Evolutionary conservation across 1,140 invertebrate genomes (phyloP).

Genomic region (Aradophagus sp.): DNA sequence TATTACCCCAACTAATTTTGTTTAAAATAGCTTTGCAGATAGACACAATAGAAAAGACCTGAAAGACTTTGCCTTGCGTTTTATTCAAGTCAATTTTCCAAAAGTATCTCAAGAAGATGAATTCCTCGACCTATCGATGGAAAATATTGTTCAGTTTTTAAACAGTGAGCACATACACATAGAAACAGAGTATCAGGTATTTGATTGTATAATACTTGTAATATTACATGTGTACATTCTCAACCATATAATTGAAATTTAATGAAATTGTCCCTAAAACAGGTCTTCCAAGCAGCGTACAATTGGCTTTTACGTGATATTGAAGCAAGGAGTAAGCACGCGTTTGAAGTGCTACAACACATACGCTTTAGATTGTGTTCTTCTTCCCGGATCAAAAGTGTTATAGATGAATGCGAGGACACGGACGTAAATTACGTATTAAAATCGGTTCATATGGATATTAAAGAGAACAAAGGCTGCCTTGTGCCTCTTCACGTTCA

Average conservation of each 20-base stretch:
- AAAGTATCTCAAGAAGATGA: conserved; percentile 89
- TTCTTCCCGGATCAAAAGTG: conserved; percentile 85
- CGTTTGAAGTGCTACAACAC: conserved; percentile 90
- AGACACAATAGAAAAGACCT: conserved; percentile 90
- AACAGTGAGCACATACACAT: conserved; percentile 92
- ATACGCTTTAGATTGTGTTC: conserved; percentile 91
- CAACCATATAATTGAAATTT: too few species aligned
- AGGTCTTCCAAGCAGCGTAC: conserved; percentile 92
- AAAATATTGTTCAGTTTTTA: conserved; percentile 86
- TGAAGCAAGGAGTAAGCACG: conserved; percentile 84
- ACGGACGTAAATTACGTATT: conserved; percentile 87
- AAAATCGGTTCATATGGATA: conserved; percentile 87
- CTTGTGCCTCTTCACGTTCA: conserved; percentile 84
- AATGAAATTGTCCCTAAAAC: too few species aligned
- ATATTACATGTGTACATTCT: too few species aligned
- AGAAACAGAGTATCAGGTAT: conserved; percentile 91
- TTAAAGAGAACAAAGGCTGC: conserved; percentile 84
- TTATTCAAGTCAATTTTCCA: conserved; percentile 92
- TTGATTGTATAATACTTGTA: not conserved
- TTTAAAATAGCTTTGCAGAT: conserved; percentile 86
- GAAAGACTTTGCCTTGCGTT: conserved; percentile 86
- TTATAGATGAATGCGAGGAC: conserved; percentile 87
- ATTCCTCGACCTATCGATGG: conserved; percentile 88
- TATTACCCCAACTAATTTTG: not conserved
- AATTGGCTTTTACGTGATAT: conserved; percentile 93